Evolutionary conservation across 2,888 invertebrate species (phyloP).

Genomic region (Boloria selene): DNA sequence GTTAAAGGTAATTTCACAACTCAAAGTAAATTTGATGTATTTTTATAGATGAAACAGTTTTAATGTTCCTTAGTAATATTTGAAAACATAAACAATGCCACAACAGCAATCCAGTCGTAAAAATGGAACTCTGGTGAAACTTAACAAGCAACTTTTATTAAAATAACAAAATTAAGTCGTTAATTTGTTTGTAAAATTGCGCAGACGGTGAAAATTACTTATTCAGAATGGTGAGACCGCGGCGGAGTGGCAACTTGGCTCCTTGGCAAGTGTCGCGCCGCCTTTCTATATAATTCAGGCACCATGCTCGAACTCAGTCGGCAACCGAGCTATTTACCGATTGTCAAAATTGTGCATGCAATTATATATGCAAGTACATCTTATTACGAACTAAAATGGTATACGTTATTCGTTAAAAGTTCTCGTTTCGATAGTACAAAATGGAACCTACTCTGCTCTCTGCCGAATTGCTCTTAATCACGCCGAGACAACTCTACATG

Average conservation of each 20-base stretch:
- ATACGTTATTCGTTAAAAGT: slow-evolving; percentile 23
- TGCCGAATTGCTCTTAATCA: slow-evolving; percentile 37
- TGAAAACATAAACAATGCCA: slow-evolving; percentile 66
- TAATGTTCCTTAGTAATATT: slow-evolving; percentile 46
- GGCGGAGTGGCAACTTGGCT: slow-evolving; percentile 56
- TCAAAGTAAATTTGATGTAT: background rate
- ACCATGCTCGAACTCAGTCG: slow-evolving; percentile 43
- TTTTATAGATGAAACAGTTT: background rate
- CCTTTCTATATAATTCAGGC: slow-evolving; percentile 74
- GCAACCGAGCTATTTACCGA: slow-evolving; percentile 35
- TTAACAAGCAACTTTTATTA: slow-evolving; percentile 76
- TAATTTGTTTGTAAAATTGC: slow-evolving; percentile 81
- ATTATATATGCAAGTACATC: slow-evolving; percentile 35
- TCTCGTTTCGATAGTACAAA: slow-evolving; percentile 31
- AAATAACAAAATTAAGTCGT: slow-evolving; percentile 79
- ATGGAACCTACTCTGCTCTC: slow-evolving; percentile 28
- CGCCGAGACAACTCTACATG: slow-evolving; percentile 34
- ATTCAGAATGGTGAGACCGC: slow-evolving; percentile 72
- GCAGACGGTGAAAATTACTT: slow-evolving; percentile 79
- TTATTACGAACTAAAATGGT: slow-evolving; percentile 30
- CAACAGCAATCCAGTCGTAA: slow-evolving; percentile 69
- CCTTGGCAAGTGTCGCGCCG: slow-evolving; percentile 64
- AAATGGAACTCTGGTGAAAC: slow-evolving; percentile 69
- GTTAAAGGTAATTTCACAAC: background rate
- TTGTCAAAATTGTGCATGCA: slow-evolving; percentile 36